Base-by-base conservation (phyloP, 2,797 vertebrate species). In the Sciaenops ocellatus region DNA sequence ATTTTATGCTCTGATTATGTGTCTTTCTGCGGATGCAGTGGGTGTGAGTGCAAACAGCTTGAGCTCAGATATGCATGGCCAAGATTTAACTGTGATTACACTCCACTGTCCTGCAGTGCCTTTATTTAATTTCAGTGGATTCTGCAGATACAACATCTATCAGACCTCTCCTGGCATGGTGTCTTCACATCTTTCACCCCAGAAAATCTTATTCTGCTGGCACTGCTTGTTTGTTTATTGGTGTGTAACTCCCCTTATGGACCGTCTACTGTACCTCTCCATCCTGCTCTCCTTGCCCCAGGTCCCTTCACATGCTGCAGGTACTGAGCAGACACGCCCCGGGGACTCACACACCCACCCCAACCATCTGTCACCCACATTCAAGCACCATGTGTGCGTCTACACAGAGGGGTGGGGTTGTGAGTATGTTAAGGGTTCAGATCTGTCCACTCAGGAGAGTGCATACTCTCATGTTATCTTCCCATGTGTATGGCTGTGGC, bases 351-450 rank as follows among this genome's bases (percentile, higher is more conserved):
- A 48, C 41, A 51, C 57, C 71, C 73, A 76, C 76, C 47, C 56
- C 63, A 73, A 20, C 82, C 82, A 91, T 89, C 90, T 90, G 87
- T 80, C 75, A 64, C 34, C 55, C 57, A 64, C 63, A 67, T n/a
- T 75, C 62, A 50, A 66, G 75, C 74, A 63, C 78, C 69, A 72
- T 75, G 68, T 76, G 34, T 76, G 34, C 24, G 59, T 46, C 56
- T 24, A 18, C 50, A 57, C 44, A 46, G 30, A 54, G 12, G 55
- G 54, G 55, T 54, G 42, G 62, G 44, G 65, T 67, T 57, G 8
- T 3, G 34, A 38, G 34, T 34, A 17, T 73, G 73, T 71, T 66
- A 24, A 22, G 44, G 60, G 60, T 50, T 83, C 38, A 64, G 47
- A 85, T 85, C 63, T 78, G 69, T 78, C 82, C 48, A 71, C 52